Evolutionary conservation across 2,797 vertebrate species (phyloP), one percentile per base, ranked within the genome.

Genomic region (Margarornis squamiger): DNA sequence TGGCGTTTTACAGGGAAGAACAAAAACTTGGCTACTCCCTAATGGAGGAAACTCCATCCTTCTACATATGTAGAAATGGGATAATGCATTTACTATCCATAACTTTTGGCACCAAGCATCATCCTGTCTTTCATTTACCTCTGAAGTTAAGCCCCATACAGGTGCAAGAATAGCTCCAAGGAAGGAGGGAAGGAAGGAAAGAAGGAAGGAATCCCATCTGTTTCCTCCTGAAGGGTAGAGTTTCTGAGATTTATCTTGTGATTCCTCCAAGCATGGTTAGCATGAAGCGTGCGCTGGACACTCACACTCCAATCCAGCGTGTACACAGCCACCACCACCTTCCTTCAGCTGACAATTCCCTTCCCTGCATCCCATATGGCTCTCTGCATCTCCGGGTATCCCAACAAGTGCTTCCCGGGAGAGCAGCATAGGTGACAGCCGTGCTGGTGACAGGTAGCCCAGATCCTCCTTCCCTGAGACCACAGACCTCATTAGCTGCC

Each of bases 181-280:
- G 10, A 24, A 11, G 26, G 10, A 21, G 95, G 97, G 23, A 24
- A 16, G 8, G 11, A 21, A 36, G 8, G 12, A 52, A 52, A 18
- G 51, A 52, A 30, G 26, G 11, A 13, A 16, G 13, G 24, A 13
- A 74, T 29, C 97, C 98, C 98, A 98, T 98, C 98, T 98, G 98
- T 98, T 99, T 98, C 98, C 98, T 98, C 97, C 95, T 83, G 82
- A 95, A 96, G 96, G 93, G 97, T 98, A 98, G 98, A 97, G 92
- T 98, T 99, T 98, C 98, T 97, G 48, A 95, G 98, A 97, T 97
- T 96, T 98, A 98, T 98, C 98, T 98, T 45, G 12, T 41, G 72
- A 71, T 88, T 97, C 66, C 12, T 84, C 92, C 66, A 77, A 97
- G 86, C 72, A 59, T 58, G 62, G 67, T 73, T 57, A 70, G 43